Evolutionary conservation across 2,113 vertebrate species (phyloP), one percentile per base, ranked within the genome.

Genomic region (Pithys albifrons): DNA sequence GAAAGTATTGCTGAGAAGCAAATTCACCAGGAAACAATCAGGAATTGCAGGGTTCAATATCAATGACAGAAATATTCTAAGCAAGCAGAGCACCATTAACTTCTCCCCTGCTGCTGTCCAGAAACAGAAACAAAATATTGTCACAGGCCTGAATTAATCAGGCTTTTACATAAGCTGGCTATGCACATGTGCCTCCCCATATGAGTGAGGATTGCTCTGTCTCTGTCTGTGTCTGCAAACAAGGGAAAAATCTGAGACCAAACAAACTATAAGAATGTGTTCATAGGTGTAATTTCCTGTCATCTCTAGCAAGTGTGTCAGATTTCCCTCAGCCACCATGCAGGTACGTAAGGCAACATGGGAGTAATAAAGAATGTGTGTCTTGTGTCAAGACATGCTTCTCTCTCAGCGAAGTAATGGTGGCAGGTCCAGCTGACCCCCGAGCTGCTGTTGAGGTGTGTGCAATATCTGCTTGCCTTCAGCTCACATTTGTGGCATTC

Each of bases 121-220:
- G 48, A 74, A 91, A 54, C 17, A n/a, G 45, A 48, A 86, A 28
- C 14, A 55, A 67, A 65, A 23, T 20, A 45, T 18, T 64, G 14
- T 59, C 46, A 31, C 0, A 6, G 49, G 29, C 29, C 37, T 85
- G 71, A 70, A 46, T 2, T 65, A 13, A 19, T 58, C 35, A 51
- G 48, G 31, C 25, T 85, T 69, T 61, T 61, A 22, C 20, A 22
- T 17, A 20, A 8, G 2, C 14, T 45, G 31, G 7, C 51, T 46
- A 23, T 20, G 10, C 12, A 18, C 39, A 28, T 1, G 2, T 35
- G 33, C 41, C 22, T 73, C 19, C 25, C 45, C 0, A 0, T 15
- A 14, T 43, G 27, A 61, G 43, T 33, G 41, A 3, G 23, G n/a
- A 28, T 66, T 73, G 14, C 33, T 82, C 58, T 14, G 2, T 64